Base-by-base conservation (phyloP, 2,113 vertebrate species). In the Psammodynastes pulverulentus region DNA sequence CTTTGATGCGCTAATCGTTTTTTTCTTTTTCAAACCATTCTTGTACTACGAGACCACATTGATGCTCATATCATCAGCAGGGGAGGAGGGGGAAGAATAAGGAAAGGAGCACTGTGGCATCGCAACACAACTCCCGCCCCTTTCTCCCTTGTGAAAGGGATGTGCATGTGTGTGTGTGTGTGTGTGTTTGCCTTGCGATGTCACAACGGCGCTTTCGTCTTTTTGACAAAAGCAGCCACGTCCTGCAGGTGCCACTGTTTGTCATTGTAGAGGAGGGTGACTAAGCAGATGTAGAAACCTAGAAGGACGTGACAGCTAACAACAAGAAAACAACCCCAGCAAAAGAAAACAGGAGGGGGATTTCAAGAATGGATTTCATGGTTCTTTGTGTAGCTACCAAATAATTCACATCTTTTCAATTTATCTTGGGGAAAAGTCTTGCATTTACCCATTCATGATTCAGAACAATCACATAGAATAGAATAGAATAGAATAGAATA, bases 401-500 rank as follows among this genome's bases (percentile, higher is more conserved):
- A 52, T n/a, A 48, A 5, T 24, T 6, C 3, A 46, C 39, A 1
- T 92, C 19, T 54, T 85, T 93, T 51, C 84, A 90, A 51, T 53
- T 12, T 24, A 79, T 89, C 45, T 43, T 92, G 86, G 19, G 19
- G 0, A 93, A 95, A 52, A 89, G 9, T 34, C 43, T 48, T 34
- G 43, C 21, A 19, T 49, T 23, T 21, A 56, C 5, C 43, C 45
- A 19, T 39, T 5, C 9, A 48, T n/a, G 13, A 19, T 88, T 2
- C 53, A 72, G 92, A 92, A 26, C 92, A 91, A 96, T 89, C 34
- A 7, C 90, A 49, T 93, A n/a, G n/a, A n/a, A n/a, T n/a, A n/a
- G n/a, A n/a, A n/a, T n/a, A n/a, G n/a, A n/a, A n/a, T n/a, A n/a
- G n/a, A n/a, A n/a, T n/a, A n/a, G n/a, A n/a, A n/a, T n/a, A n/a